phyloP scores from a whole-genome alignment of 2,113 vertebrate genomes.

The Cyanoramphus novaezelandiae region DNA sequence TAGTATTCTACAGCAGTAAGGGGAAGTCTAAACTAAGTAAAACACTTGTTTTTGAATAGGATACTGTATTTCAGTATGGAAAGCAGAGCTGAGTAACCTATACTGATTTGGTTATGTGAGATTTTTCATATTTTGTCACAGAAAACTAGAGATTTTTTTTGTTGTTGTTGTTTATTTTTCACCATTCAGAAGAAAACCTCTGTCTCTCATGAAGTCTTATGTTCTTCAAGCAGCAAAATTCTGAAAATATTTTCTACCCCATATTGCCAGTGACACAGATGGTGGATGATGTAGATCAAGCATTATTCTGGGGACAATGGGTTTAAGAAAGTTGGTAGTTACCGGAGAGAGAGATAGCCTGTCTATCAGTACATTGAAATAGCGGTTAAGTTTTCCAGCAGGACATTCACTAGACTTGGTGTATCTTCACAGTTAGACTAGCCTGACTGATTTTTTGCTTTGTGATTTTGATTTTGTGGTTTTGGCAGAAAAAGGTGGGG shows the following conservation, averaged over 20 bases:
- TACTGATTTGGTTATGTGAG: background rate
- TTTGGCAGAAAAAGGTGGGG: background rate
- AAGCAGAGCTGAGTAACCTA: background rate
- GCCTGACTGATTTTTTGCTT: background rate
- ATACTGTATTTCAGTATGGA: background rate
- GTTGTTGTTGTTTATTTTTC: background rate
- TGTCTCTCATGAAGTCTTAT: background rate
- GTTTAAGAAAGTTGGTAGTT: background rate
- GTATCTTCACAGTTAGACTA: background rate
- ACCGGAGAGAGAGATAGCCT: background rate
- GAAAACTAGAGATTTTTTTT: background rate
- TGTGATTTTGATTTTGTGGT: background rate
- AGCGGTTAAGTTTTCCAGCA: background rate
- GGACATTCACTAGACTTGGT: background rate
- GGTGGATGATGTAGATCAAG: background rate
- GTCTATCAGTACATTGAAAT: background rate
- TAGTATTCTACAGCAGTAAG: background rate
- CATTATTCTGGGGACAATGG: background rate
- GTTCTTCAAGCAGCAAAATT: background rate
- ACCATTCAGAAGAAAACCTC: background rate
- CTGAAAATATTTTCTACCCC: background rate
- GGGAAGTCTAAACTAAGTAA: background rate
- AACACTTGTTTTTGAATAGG: background rate
- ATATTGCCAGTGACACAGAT: background rate
- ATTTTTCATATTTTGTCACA: background rate